Base-by-base conservation (phyloP, 2,888 invertebrate genomes). In the Nudaria mundana region DNA sequence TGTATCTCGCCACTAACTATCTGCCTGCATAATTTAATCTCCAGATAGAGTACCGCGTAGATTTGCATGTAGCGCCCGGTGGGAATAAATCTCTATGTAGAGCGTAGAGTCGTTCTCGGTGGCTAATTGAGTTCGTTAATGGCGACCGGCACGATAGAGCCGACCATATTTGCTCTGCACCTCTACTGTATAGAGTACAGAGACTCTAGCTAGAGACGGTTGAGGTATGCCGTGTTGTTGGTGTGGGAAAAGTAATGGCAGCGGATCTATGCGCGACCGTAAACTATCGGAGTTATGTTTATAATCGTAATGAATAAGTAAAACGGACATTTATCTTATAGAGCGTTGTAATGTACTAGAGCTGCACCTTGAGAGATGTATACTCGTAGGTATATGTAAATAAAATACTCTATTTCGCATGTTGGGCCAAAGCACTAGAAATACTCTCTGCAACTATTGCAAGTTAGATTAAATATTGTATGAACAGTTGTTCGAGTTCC, bases 81-180 rank as follows among this genome's bases (percentile, higher is more conserved):
- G 13, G 30, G 45, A 37, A 56, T 69, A 63, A 63, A 62, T 69
- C 37, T 40, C 22, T 32, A 13, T n/a, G 30, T 37, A 20, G 41
- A 18, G 13, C 6, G 32, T 29, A 12, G 41, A 32, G 37, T 24
- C 25, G 28, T 43, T 43, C 37, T 52, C 57, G 47, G 53, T 50
- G 52, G 58, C 56, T 66, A 66, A 70, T 65, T 61, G 69, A 62
- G 67, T 49, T 34, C 55, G 66, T 63, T 71, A 71, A 71, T 70
- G 58, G 68, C 40, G 22, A 30, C 48, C 53, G 52, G 52, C 65
- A 56, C 54, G 61, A 31, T 31, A 23, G 8, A 22, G 30, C 26
- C 12, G 30, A 12, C 23, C 10, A n/a, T 24, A 20, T 32, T 23
- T 35, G 34, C 34, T 38, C 43, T 37, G 42, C 15, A 22, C 14